Evolutionary conservation across 1,140 invertebrate genomes (phyloP).

Genomic region (Akabosia matsudoensis): DNA sequence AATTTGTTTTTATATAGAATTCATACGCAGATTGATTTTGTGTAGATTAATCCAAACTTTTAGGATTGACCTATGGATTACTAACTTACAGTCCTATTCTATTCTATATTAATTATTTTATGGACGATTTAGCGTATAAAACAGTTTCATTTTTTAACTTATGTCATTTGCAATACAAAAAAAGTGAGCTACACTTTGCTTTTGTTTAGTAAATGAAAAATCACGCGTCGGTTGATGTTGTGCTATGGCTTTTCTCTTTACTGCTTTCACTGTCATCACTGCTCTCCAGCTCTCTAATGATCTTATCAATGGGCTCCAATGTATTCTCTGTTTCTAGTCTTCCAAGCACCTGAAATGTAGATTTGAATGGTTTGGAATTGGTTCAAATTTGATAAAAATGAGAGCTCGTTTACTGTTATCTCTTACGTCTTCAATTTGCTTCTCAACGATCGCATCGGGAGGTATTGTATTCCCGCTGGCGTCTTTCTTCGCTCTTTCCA

Average conservation of each 20-base stretch:
- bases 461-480: conserved; percentile 6
- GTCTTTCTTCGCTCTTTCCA: conserved; percentile 27
- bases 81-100: too few relatives aligned
- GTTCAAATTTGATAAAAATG: too few relatives aligned
- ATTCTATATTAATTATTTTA: too few relatives aligned
- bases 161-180: conserved; percentile 4
- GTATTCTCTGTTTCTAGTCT: neutral
- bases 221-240: neutral
- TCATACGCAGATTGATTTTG: too few relatives aligned
- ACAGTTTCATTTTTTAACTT: too few relatives aligned
- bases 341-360: neutral
- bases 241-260: neutral
- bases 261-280: neutral
- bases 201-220: too few relatives aligned
- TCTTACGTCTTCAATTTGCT: conserved; percentile 41
- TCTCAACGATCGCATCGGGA: conserved; percentile 30
- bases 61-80: too few relatives aligned
- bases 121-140: too few relatives aligned
- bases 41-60: too few relatives aligned
- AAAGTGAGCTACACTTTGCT: neutral
- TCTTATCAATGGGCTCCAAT: neutral
- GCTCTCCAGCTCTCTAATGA: neutral
- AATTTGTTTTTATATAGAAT: too few relatives aligned
- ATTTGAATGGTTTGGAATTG: too few relatives aligned
- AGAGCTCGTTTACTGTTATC: too few relatives aligned